These are phyloP conservation scores for Macrochelys suwanniensis DNA, from an alignment of 2,797 vertebrate genomes.

Conservation along the genomic window DNA sequence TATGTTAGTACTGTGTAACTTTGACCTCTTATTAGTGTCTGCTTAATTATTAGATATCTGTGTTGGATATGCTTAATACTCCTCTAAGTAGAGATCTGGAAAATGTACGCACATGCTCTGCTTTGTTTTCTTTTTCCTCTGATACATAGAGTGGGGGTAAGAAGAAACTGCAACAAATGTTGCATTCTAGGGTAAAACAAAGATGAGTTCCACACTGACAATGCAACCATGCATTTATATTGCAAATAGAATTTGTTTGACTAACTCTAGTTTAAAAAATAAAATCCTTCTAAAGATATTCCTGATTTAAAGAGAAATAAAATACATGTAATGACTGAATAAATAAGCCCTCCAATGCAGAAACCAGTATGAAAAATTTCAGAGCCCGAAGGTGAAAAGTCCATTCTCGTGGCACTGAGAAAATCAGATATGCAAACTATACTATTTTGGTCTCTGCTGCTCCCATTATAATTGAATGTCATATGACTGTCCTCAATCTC, in stretches of 20 bases:
- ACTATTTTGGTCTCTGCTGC: neutral
- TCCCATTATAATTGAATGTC: neutral
- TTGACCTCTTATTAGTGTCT: neutral
- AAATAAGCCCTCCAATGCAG: neutral
- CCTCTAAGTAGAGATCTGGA: neutral
- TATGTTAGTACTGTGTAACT: neutral
- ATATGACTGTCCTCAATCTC: neutral
- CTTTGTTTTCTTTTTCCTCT: neutral
- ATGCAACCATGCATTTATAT: neutral
- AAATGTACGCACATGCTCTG: neutral
- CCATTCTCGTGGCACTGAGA: neutral
- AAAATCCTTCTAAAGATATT: slow-evolving; percentile 2
- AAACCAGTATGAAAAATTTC: slow-evolving; percentile 19
- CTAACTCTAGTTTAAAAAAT: neutral
- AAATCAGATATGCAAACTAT: neutral
- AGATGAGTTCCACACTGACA: neutral
- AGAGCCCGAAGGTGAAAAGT: slow-evolving; percentile 4
- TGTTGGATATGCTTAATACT: neutral
- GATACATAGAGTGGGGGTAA: neutral
- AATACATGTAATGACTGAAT: neutral
- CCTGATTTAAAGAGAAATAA: neutral
- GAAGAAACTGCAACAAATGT: neutral
- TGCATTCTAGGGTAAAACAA: neutral
- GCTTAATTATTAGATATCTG: neutral
- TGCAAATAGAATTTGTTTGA: neutral